phyloP scores from a whole-genome alignment of 2,888 invertebrate species.

The Monopis laevigella region DNA sequence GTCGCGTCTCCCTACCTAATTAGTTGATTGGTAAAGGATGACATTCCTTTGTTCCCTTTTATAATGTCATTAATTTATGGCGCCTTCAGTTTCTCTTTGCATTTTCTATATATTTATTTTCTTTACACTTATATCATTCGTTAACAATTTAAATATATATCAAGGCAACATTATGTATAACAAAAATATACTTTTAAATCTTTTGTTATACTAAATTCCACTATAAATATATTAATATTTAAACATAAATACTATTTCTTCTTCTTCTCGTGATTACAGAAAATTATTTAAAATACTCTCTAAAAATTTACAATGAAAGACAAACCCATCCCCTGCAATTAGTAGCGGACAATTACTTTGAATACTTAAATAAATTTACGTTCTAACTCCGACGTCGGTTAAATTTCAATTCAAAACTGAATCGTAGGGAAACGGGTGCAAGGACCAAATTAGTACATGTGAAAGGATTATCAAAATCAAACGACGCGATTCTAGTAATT shows the following conservation, averaged over 20 bases:
- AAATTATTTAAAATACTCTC: not conserved
- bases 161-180: no score
- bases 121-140: not conserved
- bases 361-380: constrained; percentile 56
- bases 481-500: constrained; percentile 34
- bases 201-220: no score
- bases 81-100: not conserved
- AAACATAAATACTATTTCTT: no score
- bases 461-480: constrained; percentile 1
- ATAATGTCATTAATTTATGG: constrained; percentile 18
- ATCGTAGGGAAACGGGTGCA: constrained; percentile 26
- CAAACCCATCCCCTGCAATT: constrained; percentile 38
- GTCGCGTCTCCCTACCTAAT: constrained; percentile 32
- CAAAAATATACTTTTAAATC: no score
- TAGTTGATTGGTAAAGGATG: constrained; percentile 56
- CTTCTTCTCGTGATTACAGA: no score
- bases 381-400: constrained; percentile 47
- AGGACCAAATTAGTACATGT: constrained; percentile 28
- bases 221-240: no score
- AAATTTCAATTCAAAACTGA: constrained; percentile 25
- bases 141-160: no score
- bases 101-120: not conserved
- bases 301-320: not conserved
- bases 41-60: constrained; percentile 42
- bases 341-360: constrained; percentile 64